Evolutionary conservation across 2,888 invertebrate species (phyloP).

Genomic region (Xestia sexstrigata): DNA sequence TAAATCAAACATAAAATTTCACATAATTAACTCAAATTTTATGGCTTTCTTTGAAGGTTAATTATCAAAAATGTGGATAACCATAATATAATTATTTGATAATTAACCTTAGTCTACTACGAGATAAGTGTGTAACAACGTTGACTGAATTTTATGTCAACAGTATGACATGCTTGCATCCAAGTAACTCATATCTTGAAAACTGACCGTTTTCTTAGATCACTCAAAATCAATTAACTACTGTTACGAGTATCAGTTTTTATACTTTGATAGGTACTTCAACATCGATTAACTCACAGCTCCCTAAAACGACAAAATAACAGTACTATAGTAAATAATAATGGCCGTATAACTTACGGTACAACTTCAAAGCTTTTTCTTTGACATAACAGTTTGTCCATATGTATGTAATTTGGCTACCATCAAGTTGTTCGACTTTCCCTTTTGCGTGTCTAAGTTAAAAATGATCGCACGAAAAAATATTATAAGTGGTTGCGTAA

Average conservation of each 20-base stretch:
- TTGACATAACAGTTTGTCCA: slow-evolving; percentile 2
- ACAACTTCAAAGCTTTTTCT: slow-evolving; percentile 18
- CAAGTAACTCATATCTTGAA: background rate
- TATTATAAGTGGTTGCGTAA: slow-evolving; percentile 11
- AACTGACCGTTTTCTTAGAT: background rate
- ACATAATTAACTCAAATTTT: background rate
- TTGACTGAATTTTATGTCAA: background rate
- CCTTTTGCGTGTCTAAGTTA: slow-evolving; percentile 44
- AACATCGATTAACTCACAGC: background rate
- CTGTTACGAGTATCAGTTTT: background rate
- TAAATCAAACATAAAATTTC: background rate
- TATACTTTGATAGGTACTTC: background rate
- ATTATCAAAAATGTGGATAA: no score
- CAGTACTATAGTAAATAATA: background rate
- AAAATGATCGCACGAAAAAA: slow-evolving; percentile 46
- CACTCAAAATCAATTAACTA: background rate
- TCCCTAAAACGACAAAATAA: background rate
- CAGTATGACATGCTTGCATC: no score
- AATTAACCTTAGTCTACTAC: no score
- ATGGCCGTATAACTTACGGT: slow-evolving; percentile 10
- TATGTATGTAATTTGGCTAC: slow-evolving; percentile 23
- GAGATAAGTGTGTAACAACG: background rate
- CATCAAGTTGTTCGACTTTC: slow-evolving; percentile 48
- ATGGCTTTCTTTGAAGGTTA: no score
- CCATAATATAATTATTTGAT: no score